These are phyloP conservation scores for Strigamia crassipes DNA, from an alignment of 2,888 invertebrate genomes.

Conservation along the genomic window DNA sequence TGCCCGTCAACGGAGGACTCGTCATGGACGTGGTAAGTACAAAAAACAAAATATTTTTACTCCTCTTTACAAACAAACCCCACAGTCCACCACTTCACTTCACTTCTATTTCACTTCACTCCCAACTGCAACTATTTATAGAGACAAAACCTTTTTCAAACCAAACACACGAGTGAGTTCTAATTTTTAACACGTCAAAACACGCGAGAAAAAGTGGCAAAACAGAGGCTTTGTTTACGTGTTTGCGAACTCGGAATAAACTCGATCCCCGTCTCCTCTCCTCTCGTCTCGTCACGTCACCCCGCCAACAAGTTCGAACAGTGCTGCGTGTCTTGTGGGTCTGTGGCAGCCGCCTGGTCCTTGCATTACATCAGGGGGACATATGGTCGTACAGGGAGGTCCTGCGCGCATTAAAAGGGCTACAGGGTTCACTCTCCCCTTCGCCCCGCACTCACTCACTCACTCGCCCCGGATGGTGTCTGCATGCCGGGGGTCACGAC, in stretches of 20 bases:
- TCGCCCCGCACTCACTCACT: constrained; percentile 20
- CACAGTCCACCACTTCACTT: too few species aligned
- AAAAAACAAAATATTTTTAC: too few species aligned
- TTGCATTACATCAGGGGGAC: constrained; percentile 40
- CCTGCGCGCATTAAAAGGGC: constrained; percentile 33
- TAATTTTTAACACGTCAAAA: too few species aligned
- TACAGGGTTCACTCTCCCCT: constrained; percentile 38
- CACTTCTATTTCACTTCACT: too few species aligned
- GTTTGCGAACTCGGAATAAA: constrained; percentile 5
- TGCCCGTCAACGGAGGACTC: constrained; percentile 46
- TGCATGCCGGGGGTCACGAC: constrained; percentile 31
- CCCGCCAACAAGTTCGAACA: constrained; percentile 4
- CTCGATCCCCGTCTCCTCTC: not conserved
- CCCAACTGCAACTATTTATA: too few species aligned
- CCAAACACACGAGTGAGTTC: not conserved
- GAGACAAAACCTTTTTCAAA: too few species aligned
- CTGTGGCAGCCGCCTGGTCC: constrained; percentile 29
- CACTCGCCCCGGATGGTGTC: constrained; percentile 7
- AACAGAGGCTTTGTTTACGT: constrained; percentile 18
- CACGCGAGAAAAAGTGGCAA: not conserved
- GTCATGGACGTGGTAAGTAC: constrained; percentile 45
- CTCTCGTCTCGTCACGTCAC: not conserved
- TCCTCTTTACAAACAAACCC: too few species aligned
- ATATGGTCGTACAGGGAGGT: constrained; percentile 37
- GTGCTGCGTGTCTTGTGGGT: not conserved